These are phyloP conservation scores for Enteromius mattozi DNA, from an alignment of 2,797 vertebrate species.

Conservation along the genomic window DNA sequence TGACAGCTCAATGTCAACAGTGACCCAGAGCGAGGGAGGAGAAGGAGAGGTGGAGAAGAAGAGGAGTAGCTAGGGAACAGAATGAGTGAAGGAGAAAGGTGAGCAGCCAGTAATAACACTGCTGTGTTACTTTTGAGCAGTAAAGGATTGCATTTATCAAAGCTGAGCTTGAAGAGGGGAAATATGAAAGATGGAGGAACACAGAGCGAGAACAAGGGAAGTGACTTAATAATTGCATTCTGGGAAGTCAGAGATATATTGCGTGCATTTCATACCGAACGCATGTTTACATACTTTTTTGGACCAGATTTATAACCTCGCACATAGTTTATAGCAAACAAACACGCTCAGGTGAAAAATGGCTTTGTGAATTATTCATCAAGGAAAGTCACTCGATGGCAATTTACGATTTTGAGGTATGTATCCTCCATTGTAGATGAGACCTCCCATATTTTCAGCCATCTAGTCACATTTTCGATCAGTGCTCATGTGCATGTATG, in stretches of 20 bases:
- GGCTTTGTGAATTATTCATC: constrained; percentile 51
- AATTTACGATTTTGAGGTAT: constrained; percentile 3
- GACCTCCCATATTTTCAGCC: constrained; percentile 7
- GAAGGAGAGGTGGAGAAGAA: constrained; percentile 18
- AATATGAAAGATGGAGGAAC: constrained; percentile 25
- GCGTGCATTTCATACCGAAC: constrained; percentile 30
- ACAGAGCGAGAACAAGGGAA: constrained; percentile 18
- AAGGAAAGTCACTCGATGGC: not conserved
- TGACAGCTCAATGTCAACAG: constrained; percentile 65
- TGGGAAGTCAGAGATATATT: constrained; percentile 24
- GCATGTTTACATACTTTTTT: constrained; percentile 36
- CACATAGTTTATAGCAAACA: constrained; percentile 44
- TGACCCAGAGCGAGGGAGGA: constrained; percentile 40
- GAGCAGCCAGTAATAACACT: constrained; percentile 41
- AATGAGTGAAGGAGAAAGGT: constrained; percentile 35
- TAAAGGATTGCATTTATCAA: constrained; percentile 40
- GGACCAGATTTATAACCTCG: constrained; percentile 18
- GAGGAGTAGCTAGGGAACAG: constrained; percentile 27
- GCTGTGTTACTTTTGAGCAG: constrained; percentile 43
- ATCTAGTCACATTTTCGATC: constrained; percentile 24
- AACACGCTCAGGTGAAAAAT: constrained; percentile 25
- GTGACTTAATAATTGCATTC: constrained; percentile 17
- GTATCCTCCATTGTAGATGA: not conserved
- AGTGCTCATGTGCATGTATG: constrained; percentile 23
- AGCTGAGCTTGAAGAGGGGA: constrained; percentile 9